A percentile compares a stretch with the other conserved stretches of the same genome.
phyloP scores from a whole-genome alignment of 2,113 vertebrate species.

The Mormoops blainvillei region DNA sequence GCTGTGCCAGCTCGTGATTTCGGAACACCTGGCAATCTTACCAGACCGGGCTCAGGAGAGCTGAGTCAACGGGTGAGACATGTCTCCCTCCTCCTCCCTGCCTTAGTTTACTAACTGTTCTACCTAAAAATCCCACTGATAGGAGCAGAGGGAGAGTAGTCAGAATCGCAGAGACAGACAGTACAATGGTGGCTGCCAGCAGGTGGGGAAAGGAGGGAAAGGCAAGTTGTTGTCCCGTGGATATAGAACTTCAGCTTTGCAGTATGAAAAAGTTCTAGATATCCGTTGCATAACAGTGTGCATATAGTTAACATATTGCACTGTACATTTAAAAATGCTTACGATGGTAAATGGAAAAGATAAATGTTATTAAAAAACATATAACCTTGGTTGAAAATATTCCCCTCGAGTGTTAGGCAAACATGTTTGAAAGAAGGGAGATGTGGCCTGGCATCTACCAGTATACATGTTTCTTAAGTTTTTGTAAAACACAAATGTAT shows the following conservation, averaged over 20 bases:
- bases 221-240: background rate
- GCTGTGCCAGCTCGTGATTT: no score
- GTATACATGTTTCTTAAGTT: background rate
- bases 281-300: background rate
- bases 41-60: no score
- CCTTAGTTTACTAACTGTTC: no score
- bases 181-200: background rate
- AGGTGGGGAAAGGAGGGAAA: accelerated
- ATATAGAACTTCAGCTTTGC: background rate
- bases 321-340: background rate
- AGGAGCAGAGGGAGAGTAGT: background rate
- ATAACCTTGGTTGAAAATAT: background rate
- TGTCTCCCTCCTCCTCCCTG: no score
- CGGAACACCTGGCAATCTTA: no score
- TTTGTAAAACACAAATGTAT: background rate
- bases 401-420: background rate
- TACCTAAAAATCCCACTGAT: background rate
- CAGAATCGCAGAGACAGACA: background rate
- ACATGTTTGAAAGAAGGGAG: background rate
- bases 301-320: background rate
- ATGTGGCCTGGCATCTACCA: background rate
- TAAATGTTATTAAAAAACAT: background rate
- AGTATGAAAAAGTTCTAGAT: background rate
- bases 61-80: no score
- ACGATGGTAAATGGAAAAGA: background rate